Evolutionary conservation across 2,888 invertebrate species (phyloP), one percentile per base, ranked within the genome.

Genomic region (Platycnemis pennipes): DNA sequence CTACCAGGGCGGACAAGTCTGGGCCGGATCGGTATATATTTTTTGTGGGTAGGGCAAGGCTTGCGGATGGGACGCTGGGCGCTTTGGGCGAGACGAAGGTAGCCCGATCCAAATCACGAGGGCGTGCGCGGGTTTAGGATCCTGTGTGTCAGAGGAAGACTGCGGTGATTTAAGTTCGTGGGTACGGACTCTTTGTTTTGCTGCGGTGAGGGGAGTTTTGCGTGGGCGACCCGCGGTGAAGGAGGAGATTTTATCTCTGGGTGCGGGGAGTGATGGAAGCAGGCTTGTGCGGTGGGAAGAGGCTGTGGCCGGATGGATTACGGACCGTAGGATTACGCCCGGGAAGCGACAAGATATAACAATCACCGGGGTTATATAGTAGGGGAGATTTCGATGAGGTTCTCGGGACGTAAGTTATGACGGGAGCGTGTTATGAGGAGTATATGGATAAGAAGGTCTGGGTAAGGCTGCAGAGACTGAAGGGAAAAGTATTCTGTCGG

Each of bases 161-260:
- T n/a, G n/a, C 56, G 63, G 53, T 56, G 91, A 91, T 91, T 91
- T 44, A 42, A 91, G 44, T 77, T 77, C 19, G 63, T n/a, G 7
- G 69, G 69, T 69, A 31, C n/a, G n/a, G 31, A 37, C 31, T 37
- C 77, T 77, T n/a, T 77, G 77, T 77, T 77, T 77, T 77, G 31
- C 26, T n/a, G 11, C 31, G 13, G 77, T 77, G 31, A 37, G 37
- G 37, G 11, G 77, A 37, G 37, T 63, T 26, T 26, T 63, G 77
- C 31, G 31, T 77, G 37, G 77, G 31, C 7, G 31, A 37, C 37
- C 5, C 37, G 11, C 31, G 77, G 31, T 3, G 37, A 13, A 77
- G 37, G 26, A 37, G 8, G 77, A 11, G 77, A 16, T 77, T 77
- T 11, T 37, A n/a, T 77, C 16, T 8, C 37, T 31, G 13, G 37